Conservation (phyloP, 2,797 vertebrate genomes). For the Phoebastria nigripes region DNA sequence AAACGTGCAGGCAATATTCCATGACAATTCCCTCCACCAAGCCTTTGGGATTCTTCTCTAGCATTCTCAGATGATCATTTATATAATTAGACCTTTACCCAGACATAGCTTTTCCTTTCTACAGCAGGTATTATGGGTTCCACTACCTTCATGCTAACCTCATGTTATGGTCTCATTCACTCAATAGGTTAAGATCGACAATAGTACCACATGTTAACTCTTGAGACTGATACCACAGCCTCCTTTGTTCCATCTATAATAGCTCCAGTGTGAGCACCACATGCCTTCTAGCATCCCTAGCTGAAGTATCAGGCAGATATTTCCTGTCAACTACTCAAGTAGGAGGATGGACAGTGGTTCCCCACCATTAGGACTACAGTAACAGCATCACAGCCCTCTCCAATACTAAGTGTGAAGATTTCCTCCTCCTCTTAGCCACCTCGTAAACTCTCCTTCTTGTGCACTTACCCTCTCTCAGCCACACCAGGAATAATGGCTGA, state of each 20-base stretch:
- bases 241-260: neutral
- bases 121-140: neutral
- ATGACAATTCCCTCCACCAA: neutral
- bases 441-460: neutral
- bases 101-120: neutral
- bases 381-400: neutral
- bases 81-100: neutral
- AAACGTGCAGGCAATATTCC: neutral
- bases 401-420: neutral
- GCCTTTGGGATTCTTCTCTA: neutral
- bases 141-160: neutral
- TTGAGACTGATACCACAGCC: neutral
- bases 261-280: neutral
- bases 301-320: neutral
- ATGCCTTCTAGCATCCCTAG: neutral
- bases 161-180: neutral
- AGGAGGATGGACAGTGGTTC: neutral
- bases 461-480: neutral
- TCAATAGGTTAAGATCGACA: neutral
- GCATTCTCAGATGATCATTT: neutral
- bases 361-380: neutral
- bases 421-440: neutral
- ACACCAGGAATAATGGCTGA: neutral
- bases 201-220: neutral
- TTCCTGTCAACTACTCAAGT: neutral